Evolutionary conservation across 2,113 vertebrate species (phyloP), one percentile per base, ranked within the genome.

Genomic region (Melanerpes formicivorus): DNA sequence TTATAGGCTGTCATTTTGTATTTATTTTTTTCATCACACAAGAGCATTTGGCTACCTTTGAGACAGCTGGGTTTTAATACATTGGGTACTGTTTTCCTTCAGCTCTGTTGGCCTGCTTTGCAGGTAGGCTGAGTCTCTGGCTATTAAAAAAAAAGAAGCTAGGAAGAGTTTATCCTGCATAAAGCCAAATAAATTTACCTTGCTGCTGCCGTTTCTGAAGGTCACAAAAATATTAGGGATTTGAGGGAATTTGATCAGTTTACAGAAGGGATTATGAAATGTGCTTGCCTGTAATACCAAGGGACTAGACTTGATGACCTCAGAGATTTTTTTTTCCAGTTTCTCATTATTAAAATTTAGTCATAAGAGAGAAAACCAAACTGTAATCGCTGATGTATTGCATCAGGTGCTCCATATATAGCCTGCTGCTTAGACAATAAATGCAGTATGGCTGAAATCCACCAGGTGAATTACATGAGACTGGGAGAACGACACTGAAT

Each of bases 181-280:
- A 83, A 75, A 58, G 21, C 11, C 48, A 78, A 90, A 86, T 52
- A 52, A 52, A 52, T 52, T 25, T 18, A 37, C 25, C 40, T 90
- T 85, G 52, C 83, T 85, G 30, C 69, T 60, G 11, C 62, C 23
- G 27, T 58, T 73, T 87, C 89, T 93, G 75, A 91, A 94, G 84
- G 87, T 93, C 84, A 87, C 67, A 88, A 92, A 94, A 95, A 83
- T 87, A 93, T 91, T 90, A 84, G 0, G 0, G 74, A 66, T 90
- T 94, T 95, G 76, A 75, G n/a, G 58, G 84, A 85, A 58, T 40
- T 95, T 72, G 40, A 76, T 81, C 50, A 70, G 77, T 92, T 94
- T 94, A 79, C 71, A 26, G 37, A 90, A 88, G 50, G 22, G 79
- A 83, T 96, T 88, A 71, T 60, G 55, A 80, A 87, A 59, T 37